phyloP scores from a whole-genome alignment of 2,888 invertebrate species.

The Altica lythri region DNA sequence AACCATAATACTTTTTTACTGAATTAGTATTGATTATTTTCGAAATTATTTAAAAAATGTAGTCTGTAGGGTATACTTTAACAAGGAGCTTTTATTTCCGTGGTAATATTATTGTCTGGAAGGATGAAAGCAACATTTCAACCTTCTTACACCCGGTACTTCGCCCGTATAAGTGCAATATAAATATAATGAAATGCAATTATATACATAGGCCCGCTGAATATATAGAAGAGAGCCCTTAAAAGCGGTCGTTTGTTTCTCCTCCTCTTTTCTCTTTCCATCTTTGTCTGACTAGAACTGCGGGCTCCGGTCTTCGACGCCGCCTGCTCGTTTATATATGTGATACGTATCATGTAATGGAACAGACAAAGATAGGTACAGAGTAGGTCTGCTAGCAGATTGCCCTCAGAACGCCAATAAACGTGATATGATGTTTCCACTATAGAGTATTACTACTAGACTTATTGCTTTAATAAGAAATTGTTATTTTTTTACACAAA shows the following conservation, averaged over 20 bases:
- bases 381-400: slow-evolving; percentile 13
- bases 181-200: slow-evolving; percentile 23
- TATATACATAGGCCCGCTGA: slow-evolving; percentile 20
- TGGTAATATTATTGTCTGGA: too few relatives aligned
- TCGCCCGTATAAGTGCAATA: slow-evolving; percentile 25
- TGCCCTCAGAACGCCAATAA: slow-evolving; percentile 20
- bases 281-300: slow-evolving; percentile 22
- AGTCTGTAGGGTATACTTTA: too few relatives aligned
- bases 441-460: too few relatives aligned
- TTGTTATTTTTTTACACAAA: too few relatives aligned
- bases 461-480: too few relatives aligned
- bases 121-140: too few relatives aligned
- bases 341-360: slow-evolving; percentile 12
- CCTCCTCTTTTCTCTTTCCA: slow-evolving; percentile 4
- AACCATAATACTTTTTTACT: too few relatives aligned
- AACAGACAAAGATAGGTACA: slow-evolving; percentile 11
- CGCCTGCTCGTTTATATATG: slow-evolving; percentile 22
- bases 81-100: too few relatives aligned
- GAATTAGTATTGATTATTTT: too few relatives aligned
- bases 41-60: too few relatives aligned
- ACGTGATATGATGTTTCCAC: slow-evolving; percentile 6
- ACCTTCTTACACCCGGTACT: too few relatives aligned
- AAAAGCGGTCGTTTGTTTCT: slow-evolving; percentile 21
- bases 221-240: slow-evolving; percentile 25
- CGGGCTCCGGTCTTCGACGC: slow-evolving; percentile 15